Percentiles rank a stretch among this genome's conserved stretches.
These are phyloP conservation scores for Drosophila persimilis DNA, from an alignment of 1,140 invertebrate genomes.

Conservation along the genomic window DNA sequence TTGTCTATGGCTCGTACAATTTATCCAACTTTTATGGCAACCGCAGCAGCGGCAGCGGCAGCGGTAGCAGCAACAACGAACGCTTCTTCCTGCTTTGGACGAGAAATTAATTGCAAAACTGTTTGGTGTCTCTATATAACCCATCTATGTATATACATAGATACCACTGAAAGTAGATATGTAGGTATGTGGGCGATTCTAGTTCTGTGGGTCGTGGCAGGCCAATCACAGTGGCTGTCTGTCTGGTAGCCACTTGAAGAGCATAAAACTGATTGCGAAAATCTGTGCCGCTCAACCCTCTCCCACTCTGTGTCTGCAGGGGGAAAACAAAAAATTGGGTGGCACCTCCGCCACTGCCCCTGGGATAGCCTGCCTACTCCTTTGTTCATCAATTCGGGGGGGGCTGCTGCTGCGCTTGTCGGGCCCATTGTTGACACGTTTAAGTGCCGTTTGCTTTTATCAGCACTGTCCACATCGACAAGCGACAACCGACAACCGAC, in stretches of 20 bases:
- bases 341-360: slow-evolving; percentile 1
- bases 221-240: slow-evolving; percentile 64
- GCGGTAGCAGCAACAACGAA: slow-evolving; percentile 10
- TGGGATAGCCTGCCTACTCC: slow-evolving; percentile 33
- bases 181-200: slow-evolving; percentile 7
- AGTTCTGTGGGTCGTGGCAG: slow-evolving; percentile 21
- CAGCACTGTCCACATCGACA: slow-evolving; percentile 60
- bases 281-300: slow-evolving; percentile 57
- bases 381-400: slow-evolving; percentile 64
- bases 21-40: slow-evolving; percentile 78
- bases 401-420: slow-evolving; percentile 66
- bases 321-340: slow-evolving; percentile 25
- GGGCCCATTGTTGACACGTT: slow-evolving; percentile 77
- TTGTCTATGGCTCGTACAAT: slow-evolving; percentile 72
- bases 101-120: slow-evolving; percentile 80
- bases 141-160: background rate
- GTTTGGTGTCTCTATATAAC: slow-evolving; percentile 48
- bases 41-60: slow-evolving; percentile 42
- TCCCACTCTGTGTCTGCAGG: too few species aligned
- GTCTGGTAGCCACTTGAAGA: slow-evolving; percentile 66
- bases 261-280: slow-evolving; percentile 79
- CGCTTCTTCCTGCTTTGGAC: slow-evolving; percentile 59
- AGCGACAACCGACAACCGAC: slow-evolving; percentile 21
- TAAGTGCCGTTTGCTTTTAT: slow-evolving; percentile 81
- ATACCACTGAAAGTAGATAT: background rate